Evolutionary conservation across 2,797 vertebrate species (phyloP).

Genomic region (Cirrhinus molitorella): DNA sequence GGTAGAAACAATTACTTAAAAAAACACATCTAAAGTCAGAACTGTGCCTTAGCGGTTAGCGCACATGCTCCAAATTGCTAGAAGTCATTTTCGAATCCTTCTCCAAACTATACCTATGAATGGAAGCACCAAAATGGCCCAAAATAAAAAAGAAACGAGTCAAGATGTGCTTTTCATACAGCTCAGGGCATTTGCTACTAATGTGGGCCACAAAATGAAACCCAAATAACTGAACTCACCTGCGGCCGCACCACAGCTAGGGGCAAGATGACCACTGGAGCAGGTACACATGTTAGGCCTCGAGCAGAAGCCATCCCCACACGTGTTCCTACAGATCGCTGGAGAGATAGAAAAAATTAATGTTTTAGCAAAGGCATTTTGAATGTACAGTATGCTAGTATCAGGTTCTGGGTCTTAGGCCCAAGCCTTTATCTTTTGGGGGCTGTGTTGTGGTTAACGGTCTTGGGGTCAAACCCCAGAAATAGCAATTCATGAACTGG

Average conservation of each 20-base stretch:
- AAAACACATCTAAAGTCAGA: neutral
- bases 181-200: neutral
- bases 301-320: slow-evolving; percentile 92
- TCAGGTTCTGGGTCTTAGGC: neutral
- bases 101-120: neutral
- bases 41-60: neutral
- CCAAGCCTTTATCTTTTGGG: slow-evolving; percentile 2
- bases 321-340: slow-evolving; percentile 93
- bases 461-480: slow-evolving; percentile 7
- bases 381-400: neutral
- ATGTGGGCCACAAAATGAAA: neutral
- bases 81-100: neutral
- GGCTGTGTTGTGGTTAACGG: slow-evolving; percentile 15
- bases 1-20: neutral
- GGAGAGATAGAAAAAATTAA: slow-evolving; percentile 29
- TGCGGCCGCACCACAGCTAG: slow-evolving; percentile 83
- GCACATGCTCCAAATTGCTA: slow-evolving; percentile 68
- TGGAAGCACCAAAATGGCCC: neutral
- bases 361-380: neutral
- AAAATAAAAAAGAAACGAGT: neutral
- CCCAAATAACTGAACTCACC: slow-evolving; percentile 70
- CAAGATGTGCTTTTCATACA: neutral
- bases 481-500: neutral
- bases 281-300: slow-evolving; percentile 95
- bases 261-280: slow-evolving; percentile 89